phyloP scores from a whole-genome alignment of 2,888 invertebrate species.

The Coelopa pilipes region DNA sequence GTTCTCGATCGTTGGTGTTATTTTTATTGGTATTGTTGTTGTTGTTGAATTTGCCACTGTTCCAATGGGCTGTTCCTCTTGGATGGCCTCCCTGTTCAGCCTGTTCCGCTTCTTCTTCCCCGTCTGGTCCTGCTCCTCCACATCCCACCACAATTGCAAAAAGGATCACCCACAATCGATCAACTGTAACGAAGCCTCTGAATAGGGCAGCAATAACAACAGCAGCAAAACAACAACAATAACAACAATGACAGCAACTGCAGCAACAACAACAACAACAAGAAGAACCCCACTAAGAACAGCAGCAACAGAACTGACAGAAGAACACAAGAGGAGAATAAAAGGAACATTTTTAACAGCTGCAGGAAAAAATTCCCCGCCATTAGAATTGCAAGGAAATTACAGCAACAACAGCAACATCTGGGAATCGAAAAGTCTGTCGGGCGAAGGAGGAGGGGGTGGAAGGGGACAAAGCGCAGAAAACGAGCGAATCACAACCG shows the following conservation, averaged over 20 bases:
- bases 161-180: constrained; percentile 52
- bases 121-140: neutral
- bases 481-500: constrained; percentile 46
- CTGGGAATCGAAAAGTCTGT: neutral
- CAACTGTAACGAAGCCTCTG: constrained; percentile 49
- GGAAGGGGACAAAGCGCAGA: constrained; percentile 42
- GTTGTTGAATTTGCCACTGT: too few species aligned
- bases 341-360: constrained; percentile 16
- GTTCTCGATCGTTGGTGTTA: neutral
- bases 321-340: constrained; percentile 4
- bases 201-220: constrained; percentile 34
- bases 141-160: constrained; percentile 35
- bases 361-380: constrained; percentile 35
- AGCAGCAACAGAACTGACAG: constrained; percentile 23
- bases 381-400: constrained; percentile 58
- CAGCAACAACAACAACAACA: constrained; percentile 28
- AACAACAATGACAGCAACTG: constrained; percentile 33
- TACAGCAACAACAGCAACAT: neutral
- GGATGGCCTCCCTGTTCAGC: neutral
- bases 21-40: neutral
- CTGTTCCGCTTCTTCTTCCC: neutral
- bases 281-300: neutral
- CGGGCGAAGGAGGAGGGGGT: neutral
- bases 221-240: constrained; percentile 12
- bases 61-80: neutral